These are phyloP conservation scores for Blera fallax DNA, from an alignment of 2,888 invertebrate genomes.

Conservation along the genomic window DNA sequence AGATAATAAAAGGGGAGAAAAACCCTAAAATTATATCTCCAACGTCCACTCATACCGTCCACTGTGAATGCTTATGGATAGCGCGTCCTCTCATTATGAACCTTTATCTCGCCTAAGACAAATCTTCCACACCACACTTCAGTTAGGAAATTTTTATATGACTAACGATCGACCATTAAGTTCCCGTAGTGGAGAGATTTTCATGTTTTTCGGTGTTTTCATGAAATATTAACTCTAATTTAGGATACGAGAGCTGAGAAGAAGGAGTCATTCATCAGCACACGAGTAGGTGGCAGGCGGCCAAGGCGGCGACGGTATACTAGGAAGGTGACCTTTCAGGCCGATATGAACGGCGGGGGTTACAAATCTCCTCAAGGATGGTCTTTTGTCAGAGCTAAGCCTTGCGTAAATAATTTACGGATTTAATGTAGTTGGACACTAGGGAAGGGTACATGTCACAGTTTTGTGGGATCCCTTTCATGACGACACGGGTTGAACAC, in stretches of 20 bases:
- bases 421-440: background rate
- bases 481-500: background rate
- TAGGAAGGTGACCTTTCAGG: conserved; percentile 2
- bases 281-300: background rate
- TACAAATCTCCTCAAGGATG: conserved; percentile 6
- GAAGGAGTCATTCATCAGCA: conserved; percentile 13
- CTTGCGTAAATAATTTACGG: conserved; percentile 23
- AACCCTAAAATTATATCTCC: conserved; percentile 12
- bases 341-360: background rate
- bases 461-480: conserved; percentile 9
- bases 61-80: background rate
- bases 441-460: background rate
- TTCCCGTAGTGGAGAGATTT: background rate
- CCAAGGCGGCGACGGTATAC: background rate
- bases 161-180: conserved; percentile 35
- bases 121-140: background rate
- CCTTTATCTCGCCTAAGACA: conserved; percentile 14
- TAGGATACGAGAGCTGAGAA: background rate
- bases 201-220: background rate
- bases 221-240: conserved; percentile 37
- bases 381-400: conserved; percentile 22
- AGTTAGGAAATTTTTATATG: background rate
- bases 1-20: conserved; percentile 8
- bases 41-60: background rate
- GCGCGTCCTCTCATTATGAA: background rate